A percentile compares a stretch with the other conserved stretches of the same genome.
phyloP scores from a whole-genome alignment of 2,113 vertebrate species.

The Passer domesticus region DNA sequence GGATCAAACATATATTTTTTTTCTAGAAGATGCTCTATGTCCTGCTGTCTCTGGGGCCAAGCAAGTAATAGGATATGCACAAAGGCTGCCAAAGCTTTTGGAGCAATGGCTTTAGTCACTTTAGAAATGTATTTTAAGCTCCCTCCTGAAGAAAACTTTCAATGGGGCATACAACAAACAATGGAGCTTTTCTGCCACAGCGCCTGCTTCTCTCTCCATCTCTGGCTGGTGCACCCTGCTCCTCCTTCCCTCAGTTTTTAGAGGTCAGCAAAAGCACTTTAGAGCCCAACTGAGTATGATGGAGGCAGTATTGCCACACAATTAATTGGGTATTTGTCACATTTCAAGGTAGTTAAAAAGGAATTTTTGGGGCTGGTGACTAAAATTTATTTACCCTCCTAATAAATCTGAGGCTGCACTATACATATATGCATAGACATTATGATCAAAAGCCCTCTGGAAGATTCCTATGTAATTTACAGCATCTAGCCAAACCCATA shows the following conservation, averaged over 20 bases:
- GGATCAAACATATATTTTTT: background rate
- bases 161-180: background rate
- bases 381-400: background rate
- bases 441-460: background rate
- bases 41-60: background rate
- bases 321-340: background rate
- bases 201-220: background rate
- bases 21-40: background rate
- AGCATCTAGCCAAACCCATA: background rate
- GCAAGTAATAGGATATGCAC: background rate
- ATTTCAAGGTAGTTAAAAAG: background rate
- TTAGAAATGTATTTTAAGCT: background rate
- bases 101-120: background rate
- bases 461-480: background rate
- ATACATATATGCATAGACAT: background rate
- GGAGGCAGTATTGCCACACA: background rate
- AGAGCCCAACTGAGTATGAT: background rate
- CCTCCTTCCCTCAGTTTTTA: background rate
- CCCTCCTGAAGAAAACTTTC: background rate
- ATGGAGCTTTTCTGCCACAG: accelerated
- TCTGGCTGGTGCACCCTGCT: background rate
- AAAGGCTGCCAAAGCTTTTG: background rate
- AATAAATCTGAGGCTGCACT: background rate
- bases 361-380: background rate
- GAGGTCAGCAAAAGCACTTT: background rate